phyloP scores from a whole-genome alignment of 1,140 invertebrate species.

The Dolichoris vasculosae region DNA sequence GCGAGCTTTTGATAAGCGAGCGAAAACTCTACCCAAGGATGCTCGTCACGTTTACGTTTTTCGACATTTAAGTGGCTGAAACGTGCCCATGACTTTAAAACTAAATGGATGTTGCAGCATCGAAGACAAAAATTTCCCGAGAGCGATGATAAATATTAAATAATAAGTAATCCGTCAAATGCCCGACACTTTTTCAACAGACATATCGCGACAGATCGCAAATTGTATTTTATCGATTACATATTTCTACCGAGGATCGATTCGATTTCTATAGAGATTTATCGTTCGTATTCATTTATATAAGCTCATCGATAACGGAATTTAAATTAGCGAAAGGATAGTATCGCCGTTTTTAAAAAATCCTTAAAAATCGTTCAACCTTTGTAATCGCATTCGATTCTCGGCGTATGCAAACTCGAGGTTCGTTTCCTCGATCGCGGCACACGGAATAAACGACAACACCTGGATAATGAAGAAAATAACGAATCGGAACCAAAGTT shows the following conservation, averaged over 20 bases:
- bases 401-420: neutral
- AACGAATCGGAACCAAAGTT: neutral
- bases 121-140: neutral
- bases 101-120: neutral
- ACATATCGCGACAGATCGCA: neutral
- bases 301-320: neutral
- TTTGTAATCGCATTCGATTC: neutral
- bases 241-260: neutral
- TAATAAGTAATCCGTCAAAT: neutral
- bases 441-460: neutral
- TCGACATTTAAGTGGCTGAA: constrained; percentile 33
- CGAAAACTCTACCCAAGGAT: constrained; percentile 38
- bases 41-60: constrained; percentile 50
- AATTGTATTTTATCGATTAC: neutral
- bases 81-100: constrained; percentile 27
- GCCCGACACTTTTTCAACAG: neutral
- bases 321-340: neutral
- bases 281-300: neutral
- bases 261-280: neutral
- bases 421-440: too few species aligned
- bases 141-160: neutral
- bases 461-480: neutral
- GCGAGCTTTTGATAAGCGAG: constrained; percentile 48
- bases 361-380: neutral
- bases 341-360: too few species aligned